These are phyloP conservation scores for Mesopsocus fuscifrons DNA, from an alignment of 2,888 invertebrate genomes.

Conservation along the genomic window DNA sequence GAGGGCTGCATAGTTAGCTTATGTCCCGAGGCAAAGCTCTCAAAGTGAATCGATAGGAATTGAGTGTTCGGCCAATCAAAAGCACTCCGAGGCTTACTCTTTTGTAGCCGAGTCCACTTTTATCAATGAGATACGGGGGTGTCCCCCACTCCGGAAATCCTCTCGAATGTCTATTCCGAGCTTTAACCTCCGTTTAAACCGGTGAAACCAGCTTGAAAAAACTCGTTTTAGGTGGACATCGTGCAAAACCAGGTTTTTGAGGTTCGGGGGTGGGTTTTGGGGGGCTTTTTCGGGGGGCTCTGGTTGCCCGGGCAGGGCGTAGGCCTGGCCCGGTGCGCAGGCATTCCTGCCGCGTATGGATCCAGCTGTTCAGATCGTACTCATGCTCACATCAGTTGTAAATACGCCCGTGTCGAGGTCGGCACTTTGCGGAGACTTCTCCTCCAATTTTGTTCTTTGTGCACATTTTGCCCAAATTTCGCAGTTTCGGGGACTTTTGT, in stretches of 20 bases:
- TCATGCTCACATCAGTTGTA: not conserved
- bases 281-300: too few relatives aligned
- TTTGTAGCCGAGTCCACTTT: slow-evolving; percentile 9
- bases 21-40: not conserved
- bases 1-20: not conserved
- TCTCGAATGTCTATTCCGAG: not conserved
- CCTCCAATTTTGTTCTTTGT: too few relatives aligned
- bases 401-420: not conserved
- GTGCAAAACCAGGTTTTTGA: too few relatives aligned
- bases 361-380: not conserved
- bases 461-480: not conserved
- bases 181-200: too few relatives aligned
- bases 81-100: slow-evolving; percentile 7
- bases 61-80: slow-evolving; percentile 3
- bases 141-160: not conserved
- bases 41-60: not conserved
- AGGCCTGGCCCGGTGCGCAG: not conserved
- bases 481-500: too few relatives aligned
- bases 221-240: too few relatives aligned
- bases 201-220: too few relatives aligned
- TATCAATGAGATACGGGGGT: slow-evolving; percentile 7
- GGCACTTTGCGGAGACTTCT: too few relatives aligned
- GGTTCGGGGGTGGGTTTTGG: too few relatives aligned
- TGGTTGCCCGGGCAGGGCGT: not conserved
- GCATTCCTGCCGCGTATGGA: not conserved